Base-by-base conservation (phyloP, 2,113 vertebrate species). In the Leptodactylus fuscus region DNA sequence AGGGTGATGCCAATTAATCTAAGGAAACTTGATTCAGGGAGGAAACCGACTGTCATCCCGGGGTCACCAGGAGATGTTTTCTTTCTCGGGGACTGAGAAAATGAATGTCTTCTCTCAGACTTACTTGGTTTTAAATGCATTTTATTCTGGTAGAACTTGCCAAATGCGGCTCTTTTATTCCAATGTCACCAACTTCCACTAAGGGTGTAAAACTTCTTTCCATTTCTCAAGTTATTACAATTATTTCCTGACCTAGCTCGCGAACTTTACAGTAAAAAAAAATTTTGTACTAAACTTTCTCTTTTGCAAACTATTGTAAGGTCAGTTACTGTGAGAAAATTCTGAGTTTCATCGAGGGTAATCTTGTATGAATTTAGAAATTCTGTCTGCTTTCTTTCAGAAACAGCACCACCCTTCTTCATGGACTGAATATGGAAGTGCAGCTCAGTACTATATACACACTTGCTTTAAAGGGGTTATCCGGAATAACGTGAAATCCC, bases 1-100 rank as follows among this genome's bases (percentile, higher is more conserved):
- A 5, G 53, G 77, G 77, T 79, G 76, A 79, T 24, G 51, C 34
- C 51, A 79, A 79, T 60, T 62, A 80, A 80, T 80, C 34, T 44
- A 60, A 27, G 38, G 53, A 62, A 80, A 44, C 34, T 27, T 60
- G 77, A 41, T 62, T 41, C 34, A 41, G 77, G 53, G 32, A 29
- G 77, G 77, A 62, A 29, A 58, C 29, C 53, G 38, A 11, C 77
- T 62, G 77, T 80, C 77, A 62, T 80, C 53, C 7, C 13, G n/a
- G 77, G 49, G 48, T 78, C 75, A 55, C 32, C 4, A 38, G 7
- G 34, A 20, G 15, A 62, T 44, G 53, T 60, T 80, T 44, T 60
- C 34, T 44, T 41, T 6, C 76, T 60, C 20, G 13, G 32, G 1
- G 20, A 22, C 48, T 58, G 49, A 62, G 36, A 41, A 80, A 80